These are phyloP conservation scores for Coptodon rendalli DNA, from an alignment of 2,113 vertebrate species.

Conservation along the genomic window DNA sequence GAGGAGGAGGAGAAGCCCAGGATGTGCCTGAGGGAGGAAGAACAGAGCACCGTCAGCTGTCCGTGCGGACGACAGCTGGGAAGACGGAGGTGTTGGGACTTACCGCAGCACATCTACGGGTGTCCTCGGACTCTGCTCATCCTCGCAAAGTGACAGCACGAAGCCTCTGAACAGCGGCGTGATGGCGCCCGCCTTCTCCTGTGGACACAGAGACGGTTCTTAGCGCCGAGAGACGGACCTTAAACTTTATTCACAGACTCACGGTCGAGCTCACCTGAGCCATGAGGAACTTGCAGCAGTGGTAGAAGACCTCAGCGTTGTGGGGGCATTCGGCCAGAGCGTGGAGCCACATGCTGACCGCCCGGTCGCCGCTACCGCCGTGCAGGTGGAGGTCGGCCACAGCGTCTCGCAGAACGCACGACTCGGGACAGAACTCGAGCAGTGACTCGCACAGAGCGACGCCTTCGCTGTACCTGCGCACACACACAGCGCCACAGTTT, in stretches of 20 bases:
- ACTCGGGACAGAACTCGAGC: conserved; percentile 73
- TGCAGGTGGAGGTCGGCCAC: conserved; percentile 77
- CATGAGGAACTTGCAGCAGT: conserved; percentile 83
- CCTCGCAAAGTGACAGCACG: conserved; percentile 82
- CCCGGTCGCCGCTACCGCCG: conserved; percentile 63
- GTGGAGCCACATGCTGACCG: conserved; percentile 77
- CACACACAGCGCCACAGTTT: background rate
- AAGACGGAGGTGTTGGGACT: accelerated
- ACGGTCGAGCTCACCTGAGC: conserved; percentile 72
- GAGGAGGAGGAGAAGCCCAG: conserved; percentile 77
- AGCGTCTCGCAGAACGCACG: conserved; percentile 77
- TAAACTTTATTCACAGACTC: background rate
- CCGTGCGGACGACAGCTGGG: background rate
- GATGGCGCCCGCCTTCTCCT: conserved; percentile 77
- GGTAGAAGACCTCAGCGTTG: conserved; percentile 84
- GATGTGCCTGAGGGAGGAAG: conserved; percentile 71
- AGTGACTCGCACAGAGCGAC: conserved; percentile 75
- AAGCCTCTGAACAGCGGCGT: conserved; percentile 82
- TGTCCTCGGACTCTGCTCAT: conserved; percentile 61
- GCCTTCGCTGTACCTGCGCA: conserved; percentile 77
- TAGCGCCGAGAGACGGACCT: background rate
- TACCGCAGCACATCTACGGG: conserved; percentile 81
- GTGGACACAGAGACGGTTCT: background rate
- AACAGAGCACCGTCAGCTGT: background rate
- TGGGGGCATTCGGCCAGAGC: conserved; percentile 79